phyloP scores from a whole-genome alignment of 2,888 invertebrate species.

The Netelia inedita region DNA sequence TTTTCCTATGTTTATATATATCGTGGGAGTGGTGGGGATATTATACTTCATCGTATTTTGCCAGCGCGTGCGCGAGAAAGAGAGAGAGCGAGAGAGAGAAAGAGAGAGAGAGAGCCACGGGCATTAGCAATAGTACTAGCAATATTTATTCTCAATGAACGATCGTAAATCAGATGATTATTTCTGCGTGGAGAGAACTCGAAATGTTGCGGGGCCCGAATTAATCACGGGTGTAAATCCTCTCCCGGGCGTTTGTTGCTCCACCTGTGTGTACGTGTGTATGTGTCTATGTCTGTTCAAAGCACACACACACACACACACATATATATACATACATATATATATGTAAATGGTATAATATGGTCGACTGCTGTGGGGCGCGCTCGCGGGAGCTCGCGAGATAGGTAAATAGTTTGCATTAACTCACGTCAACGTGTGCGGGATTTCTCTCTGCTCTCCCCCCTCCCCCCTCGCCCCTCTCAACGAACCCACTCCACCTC shows the following conservation, averaged over 20 bases:
- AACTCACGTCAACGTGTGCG: constrained; percentile 74
- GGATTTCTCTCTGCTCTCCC: constrained; percentile 22
- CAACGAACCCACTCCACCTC: constrained; percentile 19
- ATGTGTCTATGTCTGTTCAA: constrained; percentile 26
- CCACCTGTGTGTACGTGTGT: constrained; percentile 2
- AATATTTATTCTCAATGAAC: constrained; percentile 72
- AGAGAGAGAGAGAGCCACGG: no score
- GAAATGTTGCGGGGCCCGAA: constrained; percentile 70
- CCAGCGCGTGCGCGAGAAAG: not conserved
- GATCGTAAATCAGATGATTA: constrained; percentile 73
- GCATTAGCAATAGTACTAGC: not conserved
- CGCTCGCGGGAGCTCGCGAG: constrained; percentile 67
- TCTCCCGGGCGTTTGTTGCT: constrained; percentile 67
- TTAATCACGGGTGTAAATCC: constrained; percentile 73
- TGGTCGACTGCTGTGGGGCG: constrained; percentile 54
- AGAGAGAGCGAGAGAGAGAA: no score
- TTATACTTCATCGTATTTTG: constrained; percentile 27
- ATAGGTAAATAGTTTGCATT: constrained; percentile 74
- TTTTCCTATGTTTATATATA: not conserved
- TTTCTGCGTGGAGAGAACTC: constrained; percentile 70
- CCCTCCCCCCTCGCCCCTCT: not conserved
- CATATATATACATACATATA: constrained; percentile 12
- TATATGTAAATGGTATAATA: constrained; percentile 14
- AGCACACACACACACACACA: not conserved
- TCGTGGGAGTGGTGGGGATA: no score